A percentile compares a stretch with the other conserved stretches of the same genome.
phyloP scores from a whole-genome alignment of 2,113 vertebrate species.

The Nothocercus julius region DNA sequence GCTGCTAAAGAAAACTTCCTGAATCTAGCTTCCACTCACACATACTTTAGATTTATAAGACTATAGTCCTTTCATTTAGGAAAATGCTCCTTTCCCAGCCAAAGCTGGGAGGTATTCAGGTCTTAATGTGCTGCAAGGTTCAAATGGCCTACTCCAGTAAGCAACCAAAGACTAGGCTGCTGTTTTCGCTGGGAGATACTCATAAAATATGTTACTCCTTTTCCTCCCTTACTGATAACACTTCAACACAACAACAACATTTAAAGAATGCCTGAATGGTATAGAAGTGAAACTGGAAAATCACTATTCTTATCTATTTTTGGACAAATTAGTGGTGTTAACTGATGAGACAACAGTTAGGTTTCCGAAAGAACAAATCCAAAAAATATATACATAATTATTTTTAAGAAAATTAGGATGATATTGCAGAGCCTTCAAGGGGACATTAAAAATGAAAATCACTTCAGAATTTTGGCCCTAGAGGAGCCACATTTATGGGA shows the following conservation, averaged over 20 bases:
- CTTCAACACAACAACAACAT: too few species aligned
- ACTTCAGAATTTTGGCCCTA: conserved; percentile 9
- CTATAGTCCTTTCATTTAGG: background rate
- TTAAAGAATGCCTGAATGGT: background rate
- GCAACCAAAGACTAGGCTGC: background rate
- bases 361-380: conserved; percentile 6
- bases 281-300: background rate
- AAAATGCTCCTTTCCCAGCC: background rate
- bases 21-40: background rate
- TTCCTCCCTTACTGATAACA: background rate
- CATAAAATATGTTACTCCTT: background rate
- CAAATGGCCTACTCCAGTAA: background rate
- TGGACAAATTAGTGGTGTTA: background rate
- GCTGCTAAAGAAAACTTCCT: background rate
- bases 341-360: conserved; percentile 3
- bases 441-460: conserved; percentile 52
- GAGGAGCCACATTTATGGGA: conserved; percentile 26
- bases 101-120: background rate
- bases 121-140: background rate
- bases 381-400: conserved; percentile 53
- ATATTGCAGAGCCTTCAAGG: conserved; percentile 27
- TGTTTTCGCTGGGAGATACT: background rate
- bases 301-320: background rate
- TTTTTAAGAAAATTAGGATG: conserved; percentile 29
- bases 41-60: background rate